Evolutionary conservation across 2,888 invertebrate genomes (phyloP).

Genomic region (Dynastes hyllus): DNA sequence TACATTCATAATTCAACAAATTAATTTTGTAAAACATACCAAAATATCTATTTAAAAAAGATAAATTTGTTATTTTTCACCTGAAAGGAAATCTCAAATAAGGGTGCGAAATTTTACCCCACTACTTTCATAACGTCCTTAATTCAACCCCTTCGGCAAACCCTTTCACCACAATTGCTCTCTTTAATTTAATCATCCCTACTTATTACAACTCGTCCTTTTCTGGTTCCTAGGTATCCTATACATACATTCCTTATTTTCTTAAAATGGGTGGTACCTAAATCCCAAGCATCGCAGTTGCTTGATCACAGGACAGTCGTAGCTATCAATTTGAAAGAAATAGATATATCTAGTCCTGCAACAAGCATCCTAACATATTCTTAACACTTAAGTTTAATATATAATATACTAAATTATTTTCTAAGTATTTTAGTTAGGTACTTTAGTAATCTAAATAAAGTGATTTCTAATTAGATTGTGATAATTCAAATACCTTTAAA

Average conservation of each 20-base stretch:
- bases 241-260: neutral
- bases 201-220: slow-evolving; percentile 2
- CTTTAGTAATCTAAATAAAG: neutral
- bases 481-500: neutral
- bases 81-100: slow-evolving; percentile 7
- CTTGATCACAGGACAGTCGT: neutral
- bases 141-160: slow-evolving; percentile 17
- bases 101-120: slow-evolving; percentile 1
- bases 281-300: neutral
- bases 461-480: slow-evolving; percentile 10
- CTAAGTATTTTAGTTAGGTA: neutral
- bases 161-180: slow-evolving; percentile 37
- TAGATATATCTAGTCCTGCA: slow-evolving; percentile 12
- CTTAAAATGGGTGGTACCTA: slow-evolving; percentile 35
- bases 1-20: too few relatives aligned
- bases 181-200: slow-evolving; percentile 33
- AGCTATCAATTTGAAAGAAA: neutral
- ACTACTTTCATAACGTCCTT: neutral
- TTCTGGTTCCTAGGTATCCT: neutral
- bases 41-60: too few relatives aligned
- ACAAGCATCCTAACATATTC: too few relatives aligned
- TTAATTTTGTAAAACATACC: too few relatives aligned
- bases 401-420: too few relatives aligned
- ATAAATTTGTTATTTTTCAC: neutral
- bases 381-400: too few relatives aligned